Percentiles rank a stretch among this genome's conserved stretches.
Evolutionary conservation across 64 coral and sea anemone genomes (phyloP).

Genomic region (Stichodactyla mertensii): DNA sequence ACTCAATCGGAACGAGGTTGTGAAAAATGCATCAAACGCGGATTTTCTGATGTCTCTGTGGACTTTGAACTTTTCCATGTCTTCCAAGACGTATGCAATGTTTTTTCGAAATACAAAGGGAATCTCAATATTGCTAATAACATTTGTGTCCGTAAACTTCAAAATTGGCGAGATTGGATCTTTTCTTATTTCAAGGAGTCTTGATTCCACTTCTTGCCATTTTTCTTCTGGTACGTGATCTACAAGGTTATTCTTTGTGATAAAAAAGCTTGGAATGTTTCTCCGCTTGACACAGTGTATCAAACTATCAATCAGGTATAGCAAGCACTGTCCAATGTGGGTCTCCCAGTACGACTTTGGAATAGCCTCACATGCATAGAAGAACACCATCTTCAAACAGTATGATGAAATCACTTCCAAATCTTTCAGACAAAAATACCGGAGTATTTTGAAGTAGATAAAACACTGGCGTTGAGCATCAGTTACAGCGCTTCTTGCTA

Average conservation of each 20-base stretch:
- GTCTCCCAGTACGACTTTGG: slow-evolving; percentile 35
- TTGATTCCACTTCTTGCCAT: slow-evolving; percentile 35
- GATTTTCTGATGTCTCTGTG: slow-evolving; percentile 49
- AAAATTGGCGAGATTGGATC: slow-evolving; percentile 42
- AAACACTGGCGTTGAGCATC: slow-evolving; percentile 49
- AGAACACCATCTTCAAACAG: slow-evolving; percentile 45
- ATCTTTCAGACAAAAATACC: slow-evolving; percentile 46
- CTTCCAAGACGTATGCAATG: slow-evolving; percentile 37
- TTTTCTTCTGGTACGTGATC: slow-evolving; percentile 34
- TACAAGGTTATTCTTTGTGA: slow-evolving; percentile 34
- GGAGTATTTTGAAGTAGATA: slow-evolving; percentile 44
- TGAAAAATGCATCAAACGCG: slow-evolving; percentile 50
- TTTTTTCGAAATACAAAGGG: slow-evolving; percentile 54
- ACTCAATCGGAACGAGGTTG: slow-evolving; percentile 45
- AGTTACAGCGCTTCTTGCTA: slow-evolving; percentile 37
- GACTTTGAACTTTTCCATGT: slow-evolving; percentile 57
- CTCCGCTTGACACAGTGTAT: slow-evolving; percentile 26
- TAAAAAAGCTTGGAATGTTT: slow-evolving; percentile 19
- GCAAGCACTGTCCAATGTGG: slow-evolving; percentile 41
- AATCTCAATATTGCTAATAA: slow-evolving; percentile 28
- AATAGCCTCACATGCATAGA: slow-evolving; percentile 42
- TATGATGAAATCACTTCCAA: slow-evolving; percentile 47
- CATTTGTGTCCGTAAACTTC: slow-evolving; percentile 46
- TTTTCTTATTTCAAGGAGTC: slow-evolving; percentile 43
- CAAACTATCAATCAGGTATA: slow-evolving; percentile 42